Evolutionary conservation across 2,113 vertebrate species (phyloP), one percentile per base, ranked within the genome.

Genomic region (Vanacampus margaritifer): DNA sequence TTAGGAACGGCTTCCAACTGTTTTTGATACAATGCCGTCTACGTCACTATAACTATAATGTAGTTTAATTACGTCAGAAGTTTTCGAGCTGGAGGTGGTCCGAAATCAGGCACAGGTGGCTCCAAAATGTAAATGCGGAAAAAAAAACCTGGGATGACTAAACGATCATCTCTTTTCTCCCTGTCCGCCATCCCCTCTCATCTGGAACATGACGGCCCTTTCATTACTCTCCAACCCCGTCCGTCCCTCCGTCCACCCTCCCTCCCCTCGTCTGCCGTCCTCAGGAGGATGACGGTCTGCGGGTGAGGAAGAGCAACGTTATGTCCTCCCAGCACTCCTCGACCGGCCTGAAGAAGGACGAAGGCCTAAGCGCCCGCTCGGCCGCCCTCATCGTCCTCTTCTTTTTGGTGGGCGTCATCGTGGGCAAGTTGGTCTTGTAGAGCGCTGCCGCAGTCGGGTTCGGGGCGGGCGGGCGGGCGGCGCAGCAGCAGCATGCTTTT

Each of bases 341-440:
- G 6, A 82, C 92, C 28, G 28, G 72, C 48, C 72, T 88, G 64
- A 93, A 93, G 82, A 95, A 93, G 89, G 96, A 98, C 0, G 96
- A 98, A 81, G 95, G 95, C 69, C 82, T 95, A 73, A 95, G 91
- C 81, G 84, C 91, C 84, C 93, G 95, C 88, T 88, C 94, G 57
- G 89, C 98, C 21, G 95, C 94, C 24, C 90, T 98, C 84, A 91
- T 95, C 74, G 88, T 98, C 71, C 86, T 99, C 84, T 96, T 98
- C 94, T 98, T 99, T 72, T 93, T 96, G 79, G 87, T 98, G 39
- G 97, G 97, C 51, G 92, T 96, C 84, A 95, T 98, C 79, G 88
- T 98, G 82, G 97, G 96, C 88, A 98, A 98, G 90, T 92, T 99
- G 83, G 93, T 95, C 87, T 95, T 98, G 94, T 99, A 99, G 89